phyloP scores from a whole-genome alignment of 1,140 invertebrate species.

The Bombus balteatus region DNA sequence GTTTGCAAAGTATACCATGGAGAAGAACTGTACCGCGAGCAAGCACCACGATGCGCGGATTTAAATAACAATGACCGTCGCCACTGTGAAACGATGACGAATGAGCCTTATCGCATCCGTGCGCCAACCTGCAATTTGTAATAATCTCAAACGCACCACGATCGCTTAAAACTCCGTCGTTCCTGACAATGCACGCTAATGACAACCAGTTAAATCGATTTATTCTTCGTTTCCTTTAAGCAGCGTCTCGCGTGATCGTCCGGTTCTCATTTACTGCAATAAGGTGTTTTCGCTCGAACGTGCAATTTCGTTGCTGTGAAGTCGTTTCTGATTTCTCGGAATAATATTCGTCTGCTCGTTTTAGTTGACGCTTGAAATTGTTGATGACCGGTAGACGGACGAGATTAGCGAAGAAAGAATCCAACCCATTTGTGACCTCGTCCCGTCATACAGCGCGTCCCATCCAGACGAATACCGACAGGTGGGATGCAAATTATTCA shows the following conservation, averaged over 20 bases:
- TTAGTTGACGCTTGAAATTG: constrained; percentile 49
- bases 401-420: constrained; percentile 12
- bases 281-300: background rate
- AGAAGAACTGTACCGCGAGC: too few relatives aligned
- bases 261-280: constrained; percentile 20
- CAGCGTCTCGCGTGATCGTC: constrained; percentile 10
- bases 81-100: background rate
- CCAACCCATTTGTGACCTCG: constrained; percentile 29
- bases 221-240: background rate
- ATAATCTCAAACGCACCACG: too few relatives aligned
- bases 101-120: background rate
- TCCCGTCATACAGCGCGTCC: constrained; percentile 24
- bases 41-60: background rate
- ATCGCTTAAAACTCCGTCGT: constrained; percentile 5
- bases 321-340: background rate
- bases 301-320: constrained; percentile 13
- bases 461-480: constrained; percentile 19
- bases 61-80: constrained; percentile 32
- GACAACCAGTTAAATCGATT: background rate
- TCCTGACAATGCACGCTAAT: background rate
- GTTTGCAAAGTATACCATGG: background rate
- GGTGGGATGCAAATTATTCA: constrained; percentile 80
- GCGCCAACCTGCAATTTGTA: background rate
- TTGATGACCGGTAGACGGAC: background rate
- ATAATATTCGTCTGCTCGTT: constrained; percentile 40